Conservation (phyloP, 2,888 invertebrate genomes). For the Hyposoter didymator region DNA sequence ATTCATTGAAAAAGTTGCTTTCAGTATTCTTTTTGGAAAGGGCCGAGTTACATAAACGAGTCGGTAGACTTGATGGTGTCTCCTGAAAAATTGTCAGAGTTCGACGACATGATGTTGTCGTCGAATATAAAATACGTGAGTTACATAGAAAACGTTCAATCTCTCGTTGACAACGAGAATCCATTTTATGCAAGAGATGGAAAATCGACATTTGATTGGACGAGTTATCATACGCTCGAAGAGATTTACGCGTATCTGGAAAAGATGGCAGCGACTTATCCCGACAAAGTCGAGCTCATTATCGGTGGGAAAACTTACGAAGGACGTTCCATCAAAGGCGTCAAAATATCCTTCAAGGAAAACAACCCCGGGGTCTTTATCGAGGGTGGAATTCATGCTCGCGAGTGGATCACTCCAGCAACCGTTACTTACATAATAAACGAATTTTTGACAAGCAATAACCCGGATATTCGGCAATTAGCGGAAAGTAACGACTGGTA, state of each 20-base stretch:
- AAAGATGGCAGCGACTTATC: slow-evolving; percentile 83
- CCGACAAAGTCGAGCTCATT: slow-evolving; percentile 85
- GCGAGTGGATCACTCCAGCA: slow-evolving; percentile 91
- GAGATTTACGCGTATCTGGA: slow-evolving; percentile 87
- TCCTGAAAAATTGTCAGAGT: slow-evolving; percentile 84
- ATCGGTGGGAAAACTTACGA: slow-evolving; percentile 85
- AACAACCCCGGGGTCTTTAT: slow-evolving; percentile 86
- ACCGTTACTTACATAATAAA: slow-evolving; percentile 87
- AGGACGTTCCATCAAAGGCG: slow-evolving; percentile 86
- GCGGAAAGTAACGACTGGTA: slow-evolving; percentile 89
- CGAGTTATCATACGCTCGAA: slow-evolving; percentile 86
- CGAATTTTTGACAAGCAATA: slow-evolving; percentile 86
- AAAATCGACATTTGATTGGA: slow-evolving; percentile 85
- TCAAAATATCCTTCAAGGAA: slow-evolving; percentile 85
- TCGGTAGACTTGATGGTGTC: slow-evolving; percentile 87
- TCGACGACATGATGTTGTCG: slow-evolving; percentile 84
- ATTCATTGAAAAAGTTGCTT: background rate
- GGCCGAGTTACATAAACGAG: slow-evolving; percentile 78
- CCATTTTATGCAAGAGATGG: slow-evolving; percentile 71
- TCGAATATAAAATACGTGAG: slow-evolving; percentile 83
- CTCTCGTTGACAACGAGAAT: slow-evolving; percentile 79
- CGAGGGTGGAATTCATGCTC: slow-evolving; percentile 88
- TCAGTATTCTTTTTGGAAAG: slow-evolving; percentile 74
- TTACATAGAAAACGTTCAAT: slow-evolving; percentile 87
- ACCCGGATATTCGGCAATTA: slow-evolving; percentile 85